Base-by-base conservation (phyloP, 2,797 vertebrate species). In the Paratrypauchen microcephalus region DNA sequence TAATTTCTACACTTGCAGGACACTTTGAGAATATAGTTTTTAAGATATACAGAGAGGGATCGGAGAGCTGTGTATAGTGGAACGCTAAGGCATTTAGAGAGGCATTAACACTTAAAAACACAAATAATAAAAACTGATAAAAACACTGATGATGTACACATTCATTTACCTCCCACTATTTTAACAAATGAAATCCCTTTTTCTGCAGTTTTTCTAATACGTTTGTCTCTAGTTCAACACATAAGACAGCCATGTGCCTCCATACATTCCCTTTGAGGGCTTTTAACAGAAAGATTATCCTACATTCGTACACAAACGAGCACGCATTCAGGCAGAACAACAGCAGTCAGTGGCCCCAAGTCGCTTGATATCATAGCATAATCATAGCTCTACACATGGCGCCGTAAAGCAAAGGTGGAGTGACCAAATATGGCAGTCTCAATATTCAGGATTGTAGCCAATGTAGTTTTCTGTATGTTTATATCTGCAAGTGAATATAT, bases 61-160 rank as follows among this genome's bases (percentile, higher is more conserved):
- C 54, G 68, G 48, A 72, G 83, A 89, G 85, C 83, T 82, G 83
- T 68, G 70, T 73, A 75, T 74, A 76, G 80, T 82, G 82, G 75
- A 84, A 91, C 84, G 89, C 90, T 90, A 92, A 92, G 91, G 91
- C 91, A 92, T 88, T 91, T 83, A 88, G 75, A 91, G 87, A 90
- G 87, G 88, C 87, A 73, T 81, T 81, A 81, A 79, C 79, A 81
- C 72, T 77, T 79, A 30, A 36, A 36, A 36, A 36, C 84, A 82
- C 86, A 79, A 71, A 67, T 82, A 89, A 87, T 77, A 83, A 41
- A 62, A 39, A 6, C 56, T 58, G 16, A n/a, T 7, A 36, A 70
- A 87, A 84, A 89, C 81, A 93, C 86, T 64, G 81, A 87, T 84
- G 83, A 78, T 80, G 79, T 76, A 85, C 85, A 93, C 90, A 92